These are phyloP conservation scores for Babyrousa celebensis DNA, from an alignment of 2,797 vertebrate species.

Conservation along the genomic window DNA sequence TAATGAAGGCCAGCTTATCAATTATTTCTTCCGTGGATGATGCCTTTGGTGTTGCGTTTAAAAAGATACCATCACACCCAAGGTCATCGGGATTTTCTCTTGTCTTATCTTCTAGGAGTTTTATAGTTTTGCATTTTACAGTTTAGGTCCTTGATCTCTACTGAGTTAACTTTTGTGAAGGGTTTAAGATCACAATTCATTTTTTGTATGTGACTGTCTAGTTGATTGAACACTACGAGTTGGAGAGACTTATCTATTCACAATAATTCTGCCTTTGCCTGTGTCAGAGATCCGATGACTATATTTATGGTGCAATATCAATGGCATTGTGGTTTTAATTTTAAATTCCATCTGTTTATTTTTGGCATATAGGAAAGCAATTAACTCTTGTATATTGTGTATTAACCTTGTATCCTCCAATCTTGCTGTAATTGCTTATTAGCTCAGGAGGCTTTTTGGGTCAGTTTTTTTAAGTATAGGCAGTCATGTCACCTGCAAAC, in stretches of 20 bases:
- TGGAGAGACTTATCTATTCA: background rate
- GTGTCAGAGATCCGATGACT: background rate
- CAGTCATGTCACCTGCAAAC: background rate
- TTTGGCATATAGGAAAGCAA: background rate
- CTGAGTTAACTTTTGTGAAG: background rate
- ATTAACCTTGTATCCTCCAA: background rate
- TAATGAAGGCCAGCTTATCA: background rate
- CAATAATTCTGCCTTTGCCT: background rate
- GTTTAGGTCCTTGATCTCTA: background rate
- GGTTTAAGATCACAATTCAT: background rate
- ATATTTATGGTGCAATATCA: background rate
- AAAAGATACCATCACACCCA: background rate
- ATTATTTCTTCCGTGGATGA: background rate
- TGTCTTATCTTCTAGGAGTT: background rate
- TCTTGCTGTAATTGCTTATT: background rate
- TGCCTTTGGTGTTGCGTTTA: background rate
- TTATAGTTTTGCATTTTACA: background rate
- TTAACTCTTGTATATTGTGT: background rate
- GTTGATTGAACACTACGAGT: background rate
- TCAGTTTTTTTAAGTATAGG: background rate
- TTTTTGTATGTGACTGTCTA: background rate
- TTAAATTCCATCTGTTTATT: conserved; percentile 4
- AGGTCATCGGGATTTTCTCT: background rate
- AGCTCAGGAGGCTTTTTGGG: background rate
- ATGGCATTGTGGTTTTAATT: background rate